A percentile compares a stretch with the other conserved stretches of the same genome.
These are phyloP conservation scores for Teleogryllus oceanicus DNA, from an alignment of 2,888 invertebrate genomes.

Conservation along the genomic window DNA sequence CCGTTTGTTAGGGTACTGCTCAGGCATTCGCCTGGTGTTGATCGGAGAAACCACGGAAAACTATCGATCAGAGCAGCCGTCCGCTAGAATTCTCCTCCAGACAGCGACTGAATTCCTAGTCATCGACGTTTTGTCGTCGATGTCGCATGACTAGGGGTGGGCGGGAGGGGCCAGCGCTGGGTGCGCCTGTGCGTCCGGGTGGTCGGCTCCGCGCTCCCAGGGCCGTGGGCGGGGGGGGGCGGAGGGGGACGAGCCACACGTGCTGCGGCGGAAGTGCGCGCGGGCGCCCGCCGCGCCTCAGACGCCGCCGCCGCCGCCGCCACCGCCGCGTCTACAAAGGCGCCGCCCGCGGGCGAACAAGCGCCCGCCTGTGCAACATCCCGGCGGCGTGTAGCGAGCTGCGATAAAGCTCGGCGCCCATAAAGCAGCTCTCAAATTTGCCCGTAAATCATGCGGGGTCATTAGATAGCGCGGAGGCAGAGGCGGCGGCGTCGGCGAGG, in stretches of 20 bases:
- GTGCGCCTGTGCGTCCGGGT: too few relatives aligned
- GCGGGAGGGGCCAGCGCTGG: too few relatives aligned
- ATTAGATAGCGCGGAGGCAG: conserved; percentile 29
- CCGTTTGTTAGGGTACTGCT: too few relatives aligned
- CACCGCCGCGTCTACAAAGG: neutral
- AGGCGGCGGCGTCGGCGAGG: too few relatives aligned
- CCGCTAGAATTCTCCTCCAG: too few relatives aligned
- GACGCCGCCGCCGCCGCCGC: neutral
- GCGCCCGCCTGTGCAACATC: conserved; percentile 7
- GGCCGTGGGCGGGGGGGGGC: neutral
- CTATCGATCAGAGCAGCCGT: too few relatives aligned
- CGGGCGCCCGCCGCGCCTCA: neutral
- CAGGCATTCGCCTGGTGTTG: too few relatives aligned
- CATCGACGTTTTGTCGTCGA: too few relatives aligned
- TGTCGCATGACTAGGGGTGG: too few relatives aligned
- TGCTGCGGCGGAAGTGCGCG: neutral
- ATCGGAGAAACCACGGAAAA: too few relatives aligned
- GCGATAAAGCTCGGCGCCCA: conserved; percentile 28
- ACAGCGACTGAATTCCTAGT: too few relatives aligned
- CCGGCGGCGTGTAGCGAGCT: conserved; percentile 23
- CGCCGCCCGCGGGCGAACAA: conserved; percentile 6
- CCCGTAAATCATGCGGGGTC: conserved; percentile 29
- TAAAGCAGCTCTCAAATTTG: conserved; percentile 30
- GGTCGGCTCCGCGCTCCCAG: too few relatives aligned
- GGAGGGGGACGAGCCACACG: neutral